Conservation (phyloP, 1,140 invertebrate species). For the Babylonia areolata region DNA sequence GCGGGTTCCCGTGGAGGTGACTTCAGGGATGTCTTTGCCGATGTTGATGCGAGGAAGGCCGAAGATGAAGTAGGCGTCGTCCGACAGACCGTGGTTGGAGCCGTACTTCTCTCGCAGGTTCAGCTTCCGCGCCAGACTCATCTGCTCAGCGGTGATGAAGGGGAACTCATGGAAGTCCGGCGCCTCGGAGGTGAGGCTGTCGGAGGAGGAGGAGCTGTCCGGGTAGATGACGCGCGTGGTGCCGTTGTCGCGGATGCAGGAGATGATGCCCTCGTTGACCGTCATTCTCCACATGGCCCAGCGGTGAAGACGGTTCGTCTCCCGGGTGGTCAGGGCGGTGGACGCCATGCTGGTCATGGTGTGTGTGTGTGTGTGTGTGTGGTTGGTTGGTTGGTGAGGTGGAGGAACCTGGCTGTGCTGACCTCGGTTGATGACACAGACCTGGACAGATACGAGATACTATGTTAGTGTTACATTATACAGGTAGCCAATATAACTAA, state of each 20-base stretch:
- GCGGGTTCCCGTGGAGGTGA: conserved; percentile 18
- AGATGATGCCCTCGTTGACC: conserved; percentile 36
- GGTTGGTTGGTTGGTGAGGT: too few species aligned
- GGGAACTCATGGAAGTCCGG: conserved; percentile 13
- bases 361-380: neutral
- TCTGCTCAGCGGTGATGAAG: conserved; percentile 7
- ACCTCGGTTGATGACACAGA: too few species aligned
- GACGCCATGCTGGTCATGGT: neutral
- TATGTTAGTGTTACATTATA: too few species aligned
- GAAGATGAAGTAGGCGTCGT: conserved; percentile 40
- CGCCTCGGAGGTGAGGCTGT: neutral
- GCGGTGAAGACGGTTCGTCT: conserved; percentile 36
- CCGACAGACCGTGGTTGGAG: conserved; percentile 19
- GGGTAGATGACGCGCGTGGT: neutral
- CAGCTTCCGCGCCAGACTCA: conserved; percentile 1
- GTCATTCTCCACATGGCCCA: conserved; percentile 40
- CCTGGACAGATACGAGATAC: too few species aligned
- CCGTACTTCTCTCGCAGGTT: conserved; percentile 35
- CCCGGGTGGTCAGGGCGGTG: neutral
- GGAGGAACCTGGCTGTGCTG: too few species aligned
- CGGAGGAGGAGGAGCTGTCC: neutral
- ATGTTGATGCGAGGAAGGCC: conserved; percentile 32
- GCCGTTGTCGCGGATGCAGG: neutral
- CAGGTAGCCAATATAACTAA: too few species aligned
- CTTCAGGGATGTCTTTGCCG: conserved; percentile 30